Base-by-base conservation (phyloP, 2,797 vertebrate genomes). In the Hafferia zeledoni region DNA sequence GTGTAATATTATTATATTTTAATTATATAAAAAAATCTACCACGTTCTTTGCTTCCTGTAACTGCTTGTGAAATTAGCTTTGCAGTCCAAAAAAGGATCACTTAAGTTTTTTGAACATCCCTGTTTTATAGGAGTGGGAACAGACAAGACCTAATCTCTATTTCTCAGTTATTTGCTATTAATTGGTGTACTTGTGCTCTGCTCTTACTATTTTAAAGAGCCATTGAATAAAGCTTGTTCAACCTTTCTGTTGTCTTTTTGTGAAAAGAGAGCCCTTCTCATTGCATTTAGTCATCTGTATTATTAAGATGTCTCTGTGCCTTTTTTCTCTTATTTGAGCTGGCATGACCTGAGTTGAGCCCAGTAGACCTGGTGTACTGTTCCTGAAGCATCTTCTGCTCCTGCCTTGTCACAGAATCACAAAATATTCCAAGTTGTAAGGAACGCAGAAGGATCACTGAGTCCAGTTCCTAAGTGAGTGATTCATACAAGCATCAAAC, bases 261-360 rank as follows among this genome's bases (percentile, higher is more conserved):
- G 33, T 37, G 47, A 47, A 41, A 69, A 76, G 44, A 43, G 16
- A 68, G 25, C 28, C 17, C n/a, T 79, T 86, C 89, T 64, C 50
- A 43, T n/a, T 77, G 30, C 25, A 74, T 10, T 71, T 68, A 46
- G 65, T 77, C 22, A 28, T 64, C 25, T 49, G 7, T 71, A 35
- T 82, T 77, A 57, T 86, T 49, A 64, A 81, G 39, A 57, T 47
- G 31, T 24, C 35, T 60, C 77, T 81, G 41, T 90, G 37, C 49
- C 17, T 89, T 77, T 71, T 86, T 83, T 52, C 20, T 56, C 30
- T 46, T 75, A 27, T 82, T 47, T 47, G 75, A 76, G 50, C 71
- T 93, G 77, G 25, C 46, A 20, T 16, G 47, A 69, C 46, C 50
- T 79, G 61, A 90, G 22, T 83, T 87, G 83, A 95, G 35, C 23